Percentiles rank a stretch among this genome's conserved stretches.
These are phyloP conservation scores for Trypoxylon attenuatum DNA, from an alignment of 2,888 invertebrate genomes.

Conservation along the genomic window DNA sequence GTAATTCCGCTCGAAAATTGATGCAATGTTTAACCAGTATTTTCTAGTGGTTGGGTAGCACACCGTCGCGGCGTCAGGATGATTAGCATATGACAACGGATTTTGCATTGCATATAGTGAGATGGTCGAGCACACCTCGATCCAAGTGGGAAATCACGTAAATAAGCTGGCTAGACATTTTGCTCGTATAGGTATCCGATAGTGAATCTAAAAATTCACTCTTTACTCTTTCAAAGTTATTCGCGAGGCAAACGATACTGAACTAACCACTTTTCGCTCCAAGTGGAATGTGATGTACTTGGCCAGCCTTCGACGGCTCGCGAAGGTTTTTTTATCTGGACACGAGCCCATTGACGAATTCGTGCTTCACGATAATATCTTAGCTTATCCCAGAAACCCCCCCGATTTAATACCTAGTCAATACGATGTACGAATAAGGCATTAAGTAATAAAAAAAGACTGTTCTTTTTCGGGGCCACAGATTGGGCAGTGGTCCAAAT, in stretches of 20 bases:
- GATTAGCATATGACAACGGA: neutral
- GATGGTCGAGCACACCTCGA: neutral
- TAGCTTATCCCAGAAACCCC: neutral
- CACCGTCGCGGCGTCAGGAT: too few species aligned
- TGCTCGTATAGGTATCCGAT: neutral
- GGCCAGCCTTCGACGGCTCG: neutral
- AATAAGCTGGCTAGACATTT: too few species aligned
- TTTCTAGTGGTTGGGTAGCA: too few species aligned
- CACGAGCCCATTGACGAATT: neutral
- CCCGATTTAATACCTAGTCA: neutral
- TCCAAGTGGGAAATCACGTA: constrained; percentile 2
- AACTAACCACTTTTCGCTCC: neutral
- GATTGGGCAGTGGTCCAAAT: neutral
- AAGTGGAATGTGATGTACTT: neutral
- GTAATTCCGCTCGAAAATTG: too few species aligned
- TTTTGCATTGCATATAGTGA: neutral
- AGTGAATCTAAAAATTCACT: neutral
- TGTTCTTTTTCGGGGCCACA: neutral
- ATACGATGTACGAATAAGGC: neutral
- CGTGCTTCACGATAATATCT: neutral
- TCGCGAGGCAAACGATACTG: neutral
- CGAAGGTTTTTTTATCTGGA: neutral
- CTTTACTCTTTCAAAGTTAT: too few species aligned
- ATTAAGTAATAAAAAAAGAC: neutral
- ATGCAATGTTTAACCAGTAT: too few species aligned